Base-by-base conservation (phyloP, 1,140 invertebrate species). In the Contarinia nasturtii region DNA sequence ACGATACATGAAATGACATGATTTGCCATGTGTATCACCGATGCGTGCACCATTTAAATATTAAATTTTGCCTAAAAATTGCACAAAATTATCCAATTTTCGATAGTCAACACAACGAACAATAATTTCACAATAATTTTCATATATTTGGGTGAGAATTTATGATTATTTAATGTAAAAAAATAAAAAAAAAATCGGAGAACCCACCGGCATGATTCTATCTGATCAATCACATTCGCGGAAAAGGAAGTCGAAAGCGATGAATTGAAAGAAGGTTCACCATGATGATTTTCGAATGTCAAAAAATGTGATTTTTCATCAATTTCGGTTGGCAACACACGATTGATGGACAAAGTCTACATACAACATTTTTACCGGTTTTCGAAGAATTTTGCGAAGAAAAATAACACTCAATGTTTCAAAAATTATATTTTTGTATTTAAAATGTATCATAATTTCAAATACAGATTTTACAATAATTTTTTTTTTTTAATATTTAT, bases 141-240 rank as follows among this genome's bases (percentile, higher is more conserved):
- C n/a, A 12, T 20, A n/a, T 12, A 2, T 8, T 40, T 42, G 33
- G 45, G 47, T 43, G 27, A 20, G 41, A 42, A 54, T 37, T 52
- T 53, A 52, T 55, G 49, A 27, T 47, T 52, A 48, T 54, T 57
- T 56, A 52, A 53, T 43, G 18, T 18, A 17, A 52, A 44, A 43
- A 43, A 44, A 53, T 56, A 56, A 63, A 5, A 22, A 37, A 47
- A 48, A 52, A 51, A 53, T 60, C 18, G 18, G 18, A 21, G 11
- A 43, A 63, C 61, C 54, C 59, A 63, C 61, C 61, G 61, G 61
- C 61, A 63, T 63, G 61, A 63, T 63, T 63, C 56, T 60, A 61
- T 56, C 60, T 57, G 63, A 55, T 60, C 59, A 63, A 59, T 59
- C 61, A 59, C 59, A 12, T 27, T 43, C 60, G 58, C 57, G 60